phyloP scores from a whole-genome alignment of 2,797 vertebrate genomes.

The Erethizon dorsatum region DNA sequence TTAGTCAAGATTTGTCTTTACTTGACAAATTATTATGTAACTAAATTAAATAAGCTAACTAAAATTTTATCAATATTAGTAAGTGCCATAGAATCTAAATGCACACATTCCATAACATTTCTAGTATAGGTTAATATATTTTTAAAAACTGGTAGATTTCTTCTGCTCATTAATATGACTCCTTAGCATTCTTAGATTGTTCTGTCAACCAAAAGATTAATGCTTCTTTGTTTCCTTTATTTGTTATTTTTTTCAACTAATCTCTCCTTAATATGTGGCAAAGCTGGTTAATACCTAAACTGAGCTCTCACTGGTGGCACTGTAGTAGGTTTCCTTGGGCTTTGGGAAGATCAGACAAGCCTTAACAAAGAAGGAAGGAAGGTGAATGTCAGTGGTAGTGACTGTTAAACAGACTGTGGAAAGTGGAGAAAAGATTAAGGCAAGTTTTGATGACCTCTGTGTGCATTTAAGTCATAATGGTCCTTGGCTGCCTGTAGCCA shows the following conservation, averaged over 20 bases:
- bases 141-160: slow-evolving; percentile 7
- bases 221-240: background rate
- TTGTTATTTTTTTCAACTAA: slow-evolving; percentile 18
- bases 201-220: background rate
- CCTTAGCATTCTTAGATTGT: background rate
- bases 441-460: slow-evolving; percentile 76
- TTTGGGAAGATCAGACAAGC: background rate
- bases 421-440: slow-evolving; percentile 73
- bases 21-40: background rate
- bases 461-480: slow-evolving; percentile 65
- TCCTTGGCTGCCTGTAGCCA: slow-evolving; percentile 17
- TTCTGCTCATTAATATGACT: background rate
- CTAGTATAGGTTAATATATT: background rate
- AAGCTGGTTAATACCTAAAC: background rate
- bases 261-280: background rate
- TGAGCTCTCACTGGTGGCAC: background rate
- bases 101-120: background rate
- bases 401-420: slow-evolving; percentile 68
- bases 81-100: background rate
- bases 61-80: background rate
- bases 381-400: background rate
- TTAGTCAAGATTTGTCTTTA: background rate
- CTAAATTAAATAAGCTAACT: background rate
- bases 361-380: background rate
- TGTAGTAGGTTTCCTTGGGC: background rate